A percentile compares a stretch with the other conserved stretches of the same genome.
Evolutionary conservation across 1,140 invertebrate species (phyloP).

Genomic region (Rhagoletis zephyria): DNA sequence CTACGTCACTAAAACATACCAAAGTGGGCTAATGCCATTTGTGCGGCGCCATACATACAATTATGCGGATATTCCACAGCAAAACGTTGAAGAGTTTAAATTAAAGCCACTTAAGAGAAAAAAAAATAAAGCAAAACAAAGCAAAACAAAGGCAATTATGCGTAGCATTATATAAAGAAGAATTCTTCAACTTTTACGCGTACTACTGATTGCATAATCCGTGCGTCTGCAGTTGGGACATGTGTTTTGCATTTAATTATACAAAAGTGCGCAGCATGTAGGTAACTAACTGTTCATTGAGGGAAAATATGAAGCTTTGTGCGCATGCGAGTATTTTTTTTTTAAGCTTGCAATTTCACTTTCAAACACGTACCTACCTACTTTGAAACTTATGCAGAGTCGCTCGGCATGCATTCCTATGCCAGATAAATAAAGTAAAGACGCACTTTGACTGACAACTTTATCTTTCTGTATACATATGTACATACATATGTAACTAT

Average conservation of each 20-base stretch:
- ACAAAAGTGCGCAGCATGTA: background rate
- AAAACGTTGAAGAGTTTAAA: too few species aligned
- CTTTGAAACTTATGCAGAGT: background rate
- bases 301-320: background rate
- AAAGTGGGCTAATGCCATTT: background rate
- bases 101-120: background rate
- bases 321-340: background rate
- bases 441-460: slow-evolving; percentile 29
- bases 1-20: background rate
- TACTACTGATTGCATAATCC: slow-evolving; percentile 5
- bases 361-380: slow-evolving; percentile 40
- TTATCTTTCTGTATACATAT: too few species aligned
- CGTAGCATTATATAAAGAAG: slow-evolving; percentile 10
- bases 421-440: background rate
- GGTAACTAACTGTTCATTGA: background rate
- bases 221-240: background rate
- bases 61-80: background rate
- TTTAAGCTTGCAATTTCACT: slow-evolving; percentile 30
- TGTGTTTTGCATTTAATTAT: slow-evolving; percentile 22
- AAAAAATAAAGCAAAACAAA: background rate
- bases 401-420: background rate
- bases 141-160: background rate
- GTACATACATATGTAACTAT: too few species aligned
- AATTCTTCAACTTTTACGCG: slow-evolving; percentile 34
- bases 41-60: background rate